A percentile compares a stretch with the other conserved stretches of the same genome.
These are phyloP conservation scores for Mionectes macconnelli DNA, from an alignment of 2,113 vertebrate genomes.

Conservation along the genomic window DNA sequence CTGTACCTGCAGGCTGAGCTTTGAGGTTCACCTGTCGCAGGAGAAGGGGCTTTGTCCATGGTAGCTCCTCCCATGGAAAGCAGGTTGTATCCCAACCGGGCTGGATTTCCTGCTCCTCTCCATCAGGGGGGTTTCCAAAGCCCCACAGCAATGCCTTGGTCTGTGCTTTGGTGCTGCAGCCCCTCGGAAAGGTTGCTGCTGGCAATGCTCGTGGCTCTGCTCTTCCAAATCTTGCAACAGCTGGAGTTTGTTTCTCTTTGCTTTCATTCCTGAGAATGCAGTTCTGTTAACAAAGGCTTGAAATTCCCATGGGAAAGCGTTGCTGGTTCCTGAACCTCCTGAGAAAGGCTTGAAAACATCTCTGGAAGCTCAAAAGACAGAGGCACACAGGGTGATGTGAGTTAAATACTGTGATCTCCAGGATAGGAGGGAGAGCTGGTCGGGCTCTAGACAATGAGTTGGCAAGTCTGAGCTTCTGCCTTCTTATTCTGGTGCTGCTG, in stretches of 20 bases:
- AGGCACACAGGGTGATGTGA: neutral
- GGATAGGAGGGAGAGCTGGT: neutral
- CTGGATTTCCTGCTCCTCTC: neutral
- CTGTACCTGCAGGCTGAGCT: neutral
- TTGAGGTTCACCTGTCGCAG: accelerated
- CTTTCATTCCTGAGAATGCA: neutral
- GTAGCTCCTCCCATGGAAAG: neutral
- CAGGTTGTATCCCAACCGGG: neutral
- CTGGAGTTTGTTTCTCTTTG: neutral
- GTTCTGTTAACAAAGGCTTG: neutral
- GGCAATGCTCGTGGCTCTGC: neutral
- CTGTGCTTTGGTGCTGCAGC: neutral
- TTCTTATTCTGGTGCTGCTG: neutral
- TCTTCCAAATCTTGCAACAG: neutral
- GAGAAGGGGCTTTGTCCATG: accelerated
- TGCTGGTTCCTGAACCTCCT: neutral
- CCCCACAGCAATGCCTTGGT: accelerated
- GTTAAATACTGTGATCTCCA: neutral
- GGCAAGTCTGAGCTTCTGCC: neutral
- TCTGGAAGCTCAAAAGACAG: neutral
- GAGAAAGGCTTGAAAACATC: neutral
- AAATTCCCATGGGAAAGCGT: neutral
- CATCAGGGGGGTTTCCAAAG: neutral
- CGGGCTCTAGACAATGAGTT: neutral
- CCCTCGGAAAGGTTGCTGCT: neutral